These are phyloP conservation scores for Ophiodon elongatus DNA, from an alignment of 2,113 vertebrate genomes.

Conservation along the genomic window DNA sequence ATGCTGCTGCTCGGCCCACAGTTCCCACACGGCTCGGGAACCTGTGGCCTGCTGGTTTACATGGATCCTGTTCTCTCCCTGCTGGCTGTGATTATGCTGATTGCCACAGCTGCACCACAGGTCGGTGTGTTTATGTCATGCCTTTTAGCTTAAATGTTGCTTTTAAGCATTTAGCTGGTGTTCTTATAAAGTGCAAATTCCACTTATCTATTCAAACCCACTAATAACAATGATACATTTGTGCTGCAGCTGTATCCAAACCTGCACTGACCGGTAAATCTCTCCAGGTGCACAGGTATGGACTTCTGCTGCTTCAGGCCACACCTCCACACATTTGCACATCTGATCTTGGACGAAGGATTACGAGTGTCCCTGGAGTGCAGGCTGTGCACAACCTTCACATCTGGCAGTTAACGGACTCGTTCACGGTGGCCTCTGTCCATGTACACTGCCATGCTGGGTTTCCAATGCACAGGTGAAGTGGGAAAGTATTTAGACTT, in stretches of 20 bases:
- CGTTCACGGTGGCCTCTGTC: slow-evolving; percentile 79
- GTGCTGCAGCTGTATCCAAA: background rate
- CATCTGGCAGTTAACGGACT: slow-evolving; percentile 81
- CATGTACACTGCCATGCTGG: slow-evolving; percentile 78
- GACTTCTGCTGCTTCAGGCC: slow-evolving; percentile 81
- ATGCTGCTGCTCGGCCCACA: slow-evolving; percentile 58
- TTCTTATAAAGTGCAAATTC: background rate
- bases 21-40: slow-evolving; percentile 44
- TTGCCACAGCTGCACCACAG: slow-evolving; percentile 64
- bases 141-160: background rate
- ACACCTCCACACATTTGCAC: slow-evolving; percentile 70
- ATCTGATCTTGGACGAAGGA: slow-evolving; percentile 66
- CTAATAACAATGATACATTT: background rate
- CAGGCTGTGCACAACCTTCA: slow-evolving; percentile 84
- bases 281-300: slow-evolving; percentile 73
- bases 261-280: background rate
- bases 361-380: slow-evolving; percentile 77
- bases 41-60: slow-evolving; percentile 71
- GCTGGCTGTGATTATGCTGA: slow-evolving; percentile 72
- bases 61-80: slow-evolving; percentile 81
- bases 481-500: background rate
- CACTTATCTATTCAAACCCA: too few species aligned
- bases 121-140: slow-evolving; percentile 38
- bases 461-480: slow-evolving; percentile 69
- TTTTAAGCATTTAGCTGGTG: background rate